phyloP scores from a whole-genome alignment of 2,888 invertebrate genomes.

The Dasypogon diadema region DNA sequence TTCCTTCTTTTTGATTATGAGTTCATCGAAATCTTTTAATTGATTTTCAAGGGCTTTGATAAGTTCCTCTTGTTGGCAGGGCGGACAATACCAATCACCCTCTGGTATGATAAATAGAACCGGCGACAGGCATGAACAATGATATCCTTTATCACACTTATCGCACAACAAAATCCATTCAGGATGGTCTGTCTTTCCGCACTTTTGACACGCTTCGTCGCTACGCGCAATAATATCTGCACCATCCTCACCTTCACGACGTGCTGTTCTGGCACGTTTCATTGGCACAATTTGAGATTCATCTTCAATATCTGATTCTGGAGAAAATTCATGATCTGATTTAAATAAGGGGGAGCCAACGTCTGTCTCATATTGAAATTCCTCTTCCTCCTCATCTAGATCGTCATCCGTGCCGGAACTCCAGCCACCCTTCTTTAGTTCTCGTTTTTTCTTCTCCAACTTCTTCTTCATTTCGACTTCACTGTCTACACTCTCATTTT shows the following conservation, averaged over 20 bases:
- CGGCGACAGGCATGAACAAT: constrained; percentile 94
- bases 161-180: constrained; percentile 98
- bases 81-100: constrained; percentile 98
- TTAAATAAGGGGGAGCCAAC: constrained; percentile 73
- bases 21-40: constrained; percentile 81
- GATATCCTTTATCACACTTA: constrained; percentile 96
- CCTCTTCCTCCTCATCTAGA: constrained; percentile 69
- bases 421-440: constrained; percentile 66
- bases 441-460: constrained; percentile 66
- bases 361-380: constrained; percentile 69
- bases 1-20: constrained; percentile 71
- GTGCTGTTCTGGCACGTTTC: constrained; percentile 85
- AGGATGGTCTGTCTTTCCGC: constrained; percentile 92
- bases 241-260: constrained; percentile 81
- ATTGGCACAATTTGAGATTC: constrained; percentile 76
- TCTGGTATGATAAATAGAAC: constrained; percentile 94
- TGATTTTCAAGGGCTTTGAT: constrained; percentile 81
- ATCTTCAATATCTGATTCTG: constrained; percentile 86
- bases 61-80: constrained; percentile 90
- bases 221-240: constrained; percentile 65
- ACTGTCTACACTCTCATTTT: constrained; percentile 61
- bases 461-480: constrained; percentile 66
- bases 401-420: constrained; percentile 68
- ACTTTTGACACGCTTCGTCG: constrained; percentile 86
- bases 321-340: constrained; percentile 94